These are phyloP conservation scores for Trisateles emortualis DNA, from an alignment of 2,888 invertebrate species.

Conservation along the genomic window DNA sequence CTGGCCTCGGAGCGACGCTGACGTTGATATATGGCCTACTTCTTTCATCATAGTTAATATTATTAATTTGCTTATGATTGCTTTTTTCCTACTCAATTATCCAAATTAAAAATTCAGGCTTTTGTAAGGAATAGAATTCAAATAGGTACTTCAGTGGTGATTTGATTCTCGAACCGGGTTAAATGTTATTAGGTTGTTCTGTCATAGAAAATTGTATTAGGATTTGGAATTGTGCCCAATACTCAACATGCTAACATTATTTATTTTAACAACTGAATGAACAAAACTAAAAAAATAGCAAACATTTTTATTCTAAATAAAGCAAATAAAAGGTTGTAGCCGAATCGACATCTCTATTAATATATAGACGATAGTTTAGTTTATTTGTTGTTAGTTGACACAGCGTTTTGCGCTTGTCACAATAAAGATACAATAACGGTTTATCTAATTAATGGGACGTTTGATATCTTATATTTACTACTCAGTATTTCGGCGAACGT, in stretches of 20 bases:
- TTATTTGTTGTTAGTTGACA: constrained; percentile 13
- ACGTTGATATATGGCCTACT: constrained; percentile 73
- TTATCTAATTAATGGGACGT: constrained; percentile 7
- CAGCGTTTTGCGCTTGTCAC: constrained; percentile 6
- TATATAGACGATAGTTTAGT: constrained; percentile 14
- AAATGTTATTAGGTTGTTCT: too few species aligned
- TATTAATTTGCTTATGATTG: constrained; percentile 47
- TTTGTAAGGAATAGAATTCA: too few species aligned
- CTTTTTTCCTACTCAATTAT: constrained; percentile 12
- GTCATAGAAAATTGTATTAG: too few species aligned
- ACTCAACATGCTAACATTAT: too few species aligned
- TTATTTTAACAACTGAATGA: not conserved
- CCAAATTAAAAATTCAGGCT: not conserved
- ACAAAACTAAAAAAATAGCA: constrained; percentile 2
- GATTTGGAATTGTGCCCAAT: too few species aligned
- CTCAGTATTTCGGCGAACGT: not conserved
- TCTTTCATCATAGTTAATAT: constrained; percentile 55
- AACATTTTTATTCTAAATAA: constrained; percentile 10
- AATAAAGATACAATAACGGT: constrained; percentile 10
- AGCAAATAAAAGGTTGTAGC: constrained; percentile 5
- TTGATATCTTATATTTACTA: constrained; percentile 4
- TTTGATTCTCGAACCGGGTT: too few species aligned
- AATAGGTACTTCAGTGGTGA: too few species aligned
- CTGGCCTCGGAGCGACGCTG: constrained; percentile 55
- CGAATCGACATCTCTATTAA: constrained; percentile 5